A percentile compares a stretch with the other conserved stretches of the same genome.
Conservation (phyloP, 1,140 invertebrate species). For the Marisa cornuarietis region DNA sequence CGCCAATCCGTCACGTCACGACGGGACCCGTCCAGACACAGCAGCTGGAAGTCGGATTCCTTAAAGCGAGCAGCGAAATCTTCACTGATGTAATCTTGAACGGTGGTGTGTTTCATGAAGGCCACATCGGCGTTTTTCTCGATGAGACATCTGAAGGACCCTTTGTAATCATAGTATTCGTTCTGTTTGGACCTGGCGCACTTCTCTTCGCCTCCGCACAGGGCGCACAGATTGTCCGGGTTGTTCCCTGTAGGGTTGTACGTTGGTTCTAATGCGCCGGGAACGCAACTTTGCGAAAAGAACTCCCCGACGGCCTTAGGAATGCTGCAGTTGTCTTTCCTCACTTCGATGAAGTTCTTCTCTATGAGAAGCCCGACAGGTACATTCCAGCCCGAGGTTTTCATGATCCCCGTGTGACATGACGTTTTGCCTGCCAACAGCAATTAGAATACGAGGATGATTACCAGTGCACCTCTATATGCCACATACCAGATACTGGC, state of each 20-base stretch:
- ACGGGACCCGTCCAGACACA: constrained; percentile 86
- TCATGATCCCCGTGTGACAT: constrained; percentile 89
- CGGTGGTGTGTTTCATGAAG: constrained; percentile 91
- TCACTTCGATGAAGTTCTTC: constrained; percentile 90
- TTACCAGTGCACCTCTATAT: too few relatives aligned
- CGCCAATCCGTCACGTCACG: constrained; percentile 78
- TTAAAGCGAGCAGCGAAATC: constrained; percentile 90
- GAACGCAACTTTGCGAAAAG: constrained; percentile 88
- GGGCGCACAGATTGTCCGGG: constrained; percentile 86
- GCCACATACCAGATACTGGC: too few relatives aligned
- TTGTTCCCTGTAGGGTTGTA: constrained; percentile 73
- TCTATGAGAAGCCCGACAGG: constrained; percentile 90
- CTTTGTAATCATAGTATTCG: constrained; percentile 86
- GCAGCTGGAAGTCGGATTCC: constrained; percentile 84
- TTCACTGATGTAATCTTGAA: constrained; percentile 84
- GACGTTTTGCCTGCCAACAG: constrained; percentile 66
- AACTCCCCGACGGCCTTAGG: constrained; percentile 87
- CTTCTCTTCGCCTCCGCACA: constrained; percentile 82
- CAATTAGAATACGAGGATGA: not conserved
- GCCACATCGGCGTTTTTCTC: constrained; percentile 84
- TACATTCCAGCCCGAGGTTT: constrained; percentile 92
- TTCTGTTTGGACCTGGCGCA: constrained; percentile 84
- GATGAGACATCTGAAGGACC: constrained; percentile 89
- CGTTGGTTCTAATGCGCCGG: constrained; percentile 86
- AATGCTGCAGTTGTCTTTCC: constrained; percentile 85